These are phyloP conservation scores for Aurelia sp. DNA, from an alignment of 30 jellyfish, hydroid and myxozoan species.

Conservation along the genomic window DNA sequence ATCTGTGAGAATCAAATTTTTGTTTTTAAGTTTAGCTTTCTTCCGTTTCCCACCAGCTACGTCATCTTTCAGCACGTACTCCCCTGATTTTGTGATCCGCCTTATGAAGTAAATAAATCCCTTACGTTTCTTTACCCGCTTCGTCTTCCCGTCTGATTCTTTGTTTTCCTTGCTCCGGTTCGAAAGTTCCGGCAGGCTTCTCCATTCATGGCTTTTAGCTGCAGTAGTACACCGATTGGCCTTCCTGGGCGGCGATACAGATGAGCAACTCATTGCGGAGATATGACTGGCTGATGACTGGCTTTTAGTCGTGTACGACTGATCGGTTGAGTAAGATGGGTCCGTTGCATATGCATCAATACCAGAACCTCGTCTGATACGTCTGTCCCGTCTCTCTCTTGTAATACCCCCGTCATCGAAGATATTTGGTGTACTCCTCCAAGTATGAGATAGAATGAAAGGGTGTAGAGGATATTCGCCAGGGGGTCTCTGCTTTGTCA, in stretches of 20 bases:
- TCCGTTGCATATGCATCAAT: too few species aligned
- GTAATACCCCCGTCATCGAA: background rate
- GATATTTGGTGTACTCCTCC: slow-evolving; percentile 55
- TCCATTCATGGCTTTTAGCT: slow-evolving; percentile 20
- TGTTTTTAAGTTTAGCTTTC: background rate
- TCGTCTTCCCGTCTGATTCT: background rate
- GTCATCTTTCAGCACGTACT: slow-evolving; percentile 29
- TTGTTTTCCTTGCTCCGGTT: too few species aligned
- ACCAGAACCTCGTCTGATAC: too few species aligned
- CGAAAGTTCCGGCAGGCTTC: slow-evolving; percentile 40
- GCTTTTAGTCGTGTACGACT: too few species aligned
- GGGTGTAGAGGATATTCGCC: background rate
- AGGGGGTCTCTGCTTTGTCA: too few species aligned
- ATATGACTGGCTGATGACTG: too few species aligned
- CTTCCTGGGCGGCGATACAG: too few species aligned
- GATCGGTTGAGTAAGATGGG: too few species aligned
- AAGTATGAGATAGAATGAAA: slow-evolving; percentile 13
- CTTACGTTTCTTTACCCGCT: slow-evolving; percentile 7
- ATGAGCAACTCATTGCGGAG: too few species aligned
- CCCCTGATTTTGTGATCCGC: slow-evolving; percentile 46
- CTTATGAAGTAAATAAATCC: slow-evolving; percentile 16
- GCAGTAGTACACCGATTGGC: background rate
- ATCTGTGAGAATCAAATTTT: background rate
- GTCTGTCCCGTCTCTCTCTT: slow-evolving; percentile 15
- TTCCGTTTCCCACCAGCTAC: slow-evolving; percentile 1